Evolutionary conservation across 2,888 invertebrate genomes (phyloP), one percentile per base, ranked within the genome.

Genomic region (Agrypnus murinus): DNA sequence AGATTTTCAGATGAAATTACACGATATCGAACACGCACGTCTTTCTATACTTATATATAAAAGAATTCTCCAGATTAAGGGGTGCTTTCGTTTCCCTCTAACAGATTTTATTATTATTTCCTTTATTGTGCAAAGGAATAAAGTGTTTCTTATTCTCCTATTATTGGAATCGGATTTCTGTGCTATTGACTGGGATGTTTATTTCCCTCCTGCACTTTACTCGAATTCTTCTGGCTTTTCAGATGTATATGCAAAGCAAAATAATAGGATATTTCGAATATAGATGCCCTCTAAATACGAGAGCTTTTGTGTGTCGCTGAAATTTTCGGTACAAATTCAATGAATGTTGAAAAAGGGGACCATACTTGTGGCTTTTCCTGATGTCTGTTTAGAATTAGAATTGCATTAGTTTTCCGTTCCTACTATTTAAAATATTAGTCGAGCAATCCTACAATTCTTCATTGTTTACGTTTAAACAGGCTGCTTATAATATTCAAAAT

Each of bases 51-150:
- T 55, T 55, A 55, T 38, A 40, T 40, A 40, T 15, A 55, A 55
- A 55, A 36, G 36, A 34, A 25, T 5, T 25, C 36, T 36, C 10
- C 17, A 55, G 55, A 55, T 55, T 55, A 53, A 36, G 17, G 40
- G 55, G 55, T 55, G 55, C 36, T 55, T 50, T 55, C 36, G 36
- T 38, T 53, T 31, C 55, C 36, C 55, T 38, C 55, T 55, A 55
- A 55, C 55, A 55, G 55, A 55, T 55, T 55, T 55, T 55, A 55
- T 55, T 55, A 55, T 55, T 55, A 55, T 38, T 55, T 55, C 36
- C 15, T 2, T 36, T n/a, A 55, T 55, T 55, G 34, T 55, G 55
- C 12, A 15, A 14, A 25, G 9, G 36, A 55, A 55, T 55, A 55
- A 55, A 38, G 38, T 17, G 55, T 38, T 55, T 55, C 36, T 55